These are phyloP conservation scores for Ylistrum balloti DNA, from an alignment of 1,140 invertebrate species.

Conservation along the genomic window DNA sequence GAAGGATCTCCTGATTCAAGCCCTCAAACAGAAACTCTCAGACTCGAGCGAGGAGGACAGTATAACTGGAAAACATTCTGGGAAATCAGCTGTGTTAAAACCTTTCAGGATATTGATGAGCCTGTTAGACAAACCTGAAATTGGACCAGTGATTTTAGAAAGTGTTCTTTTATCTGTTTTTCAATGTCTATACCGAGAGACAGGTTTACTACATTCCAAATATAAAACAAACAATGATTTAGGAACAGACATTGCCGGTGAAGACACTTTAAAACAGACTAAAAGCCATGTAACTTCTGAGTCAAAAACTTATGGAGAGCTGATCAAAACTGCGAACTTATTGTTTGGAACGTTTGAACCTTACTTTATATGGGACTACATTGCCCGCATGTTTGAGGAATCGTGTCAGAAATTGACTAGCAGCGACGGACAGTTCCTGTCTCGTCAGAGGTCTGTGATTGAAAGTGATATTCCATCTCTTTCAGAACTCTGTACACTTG, in stretches of 20 bases:
- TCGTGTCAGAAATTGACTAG: conserved; percentile 83
- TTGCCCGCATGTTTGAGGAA: conserved; percentile 88
- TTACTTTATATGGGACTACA: conserved; percentile 93
- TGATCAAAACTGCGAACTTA: conserved; percentile 93
- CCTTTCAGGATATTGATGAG: conserved; percentile 94
- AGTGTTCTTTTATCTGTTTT: conserved; percentile 94
- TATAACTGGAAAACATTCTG: conserved; percentile 42
- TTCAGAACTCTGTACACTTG: conserved; percentile 86
- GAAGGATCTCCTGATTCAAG: conserved; percentile 84
- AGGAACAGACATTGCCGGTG: conserved; percentile 45
- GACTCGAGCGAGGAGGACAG: conserved; percentile 67
- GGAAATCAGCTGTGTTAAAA: conserved; percentile 83
- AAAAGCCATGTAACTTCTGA: conserved; percentile 56
- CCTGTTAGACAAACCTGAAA: conserved; percentile 94
- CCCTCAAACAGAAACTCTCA: conserved; percentile 83
- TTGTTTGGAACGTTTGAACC: conserved; percentile 93
- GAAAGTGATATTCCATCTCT: conserved; percentile 73
- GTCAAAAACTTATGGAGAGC: conserved; percentile 77
- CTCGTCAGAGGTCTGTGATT: conserved; percentile 54
- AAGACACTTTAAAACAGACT: conserved; percentile 52
- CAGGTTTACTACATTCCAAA: conserved; percentile 47
- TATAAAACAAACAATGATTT: conserved; percentile 43
- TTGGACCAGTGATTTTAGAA: conserved; percentile 92
- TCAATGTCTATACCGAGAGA: conserved; percentile 84
- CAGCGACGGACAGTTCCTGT: conserved; percentile 43